phyloP scores from a whole-genome alignment of 2,797 vertebrate genomes.

The Pseudochirops corinnae region DNA sequence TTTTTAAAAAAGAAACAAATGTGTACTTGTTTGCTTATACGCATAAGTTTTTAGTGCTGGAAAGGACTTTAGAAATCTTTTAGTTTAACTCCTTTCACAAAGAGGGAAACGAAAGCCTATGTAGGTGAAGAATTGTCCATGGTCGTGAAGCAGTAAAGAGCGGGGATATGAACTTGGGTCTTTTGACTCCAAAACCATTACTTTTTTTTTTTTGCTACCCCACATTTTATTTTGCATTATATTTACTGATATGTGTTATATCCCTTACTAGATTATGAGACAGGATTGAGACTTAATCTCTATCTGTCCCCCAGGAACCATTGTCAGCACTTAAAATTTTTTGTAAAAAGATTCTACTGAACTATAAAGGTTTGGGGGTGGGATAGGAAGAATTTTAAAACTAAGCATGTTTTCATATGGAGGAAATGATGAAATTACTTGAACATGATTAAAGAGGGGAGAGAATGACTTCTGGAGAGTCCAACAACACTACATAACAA shows the following conservation, averaged over 20 bases:
- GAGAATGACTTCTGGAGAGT: conserved; percentile 21
- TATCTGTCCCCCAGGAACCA: neutral
- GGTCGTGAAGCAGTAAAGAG: neutral
- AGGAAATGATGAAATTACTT: conserved; percentile 32
- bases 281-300: neutral
- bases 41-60: neutral
- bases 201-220: neutral
- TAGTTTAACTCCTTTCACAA: neutral
- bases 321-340: neutral
- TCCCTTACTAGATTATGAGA: neutral
- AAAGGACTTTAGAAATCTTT: neutral
- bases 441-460: conserved; percentile 27
- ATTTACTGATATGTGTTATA: neutral
- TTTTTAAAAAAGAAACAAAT: neutral
- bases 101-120: neutral
- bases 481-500: neutral
- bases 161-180: neutral
- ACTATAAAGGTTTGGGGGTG: neutral
- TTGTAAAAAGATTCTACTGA: conserved; percentile 15
- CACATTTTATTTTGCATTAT: neutral
- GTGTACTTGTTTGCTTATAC: neutral
- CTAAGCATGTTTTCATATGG: conserved; percentile 17
- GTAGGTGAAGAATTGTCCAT: neutral
- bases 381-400: neutral
- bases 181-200: neutral